Percentiles rank a stretch among this genome's conserved stretches.
phyloP scores from a whole-genome alignment of 1,140 invertebrate species.

The Drosophila hydei region DNA sequence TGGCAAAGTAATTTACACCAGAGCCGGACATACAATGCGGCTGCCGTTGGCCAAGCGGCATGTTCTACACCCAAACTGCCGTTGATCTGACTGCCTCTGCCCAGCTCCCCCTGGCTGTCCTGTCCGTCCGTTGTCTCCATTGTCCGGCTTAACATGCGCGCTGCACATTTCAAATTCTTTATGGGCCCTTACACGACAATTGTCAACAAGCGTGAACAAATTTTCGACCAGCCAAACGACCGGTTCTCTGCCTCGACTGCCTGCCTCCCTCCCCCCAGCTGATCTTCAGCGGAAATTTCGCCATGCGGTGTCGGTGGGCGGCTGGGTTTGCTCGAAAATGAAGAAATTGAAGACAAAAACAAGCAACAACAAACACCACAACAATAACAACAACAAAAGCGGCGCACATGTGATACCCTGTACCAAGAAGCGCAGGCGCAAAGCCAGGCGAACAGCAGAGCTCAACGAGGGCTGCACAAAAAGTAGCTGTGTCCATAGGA shows the following conservation, averaged over 20 bases:
- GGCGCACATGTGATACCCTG: constrained; percentile 48
- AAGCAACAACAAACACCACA: constrained; percentile 18
- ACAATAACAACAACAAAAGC: constrained; percentile 36
- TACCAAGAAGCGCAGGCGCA: background rate
- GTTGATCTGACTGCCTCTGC: background rate
- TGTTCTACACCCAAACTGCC: constrained; percentile 40
- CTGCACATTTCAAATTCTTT: constrained; percentile 69
- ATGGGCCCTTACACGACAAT: constrained; percentile 70
- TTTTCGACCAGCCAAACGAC: constrained; percentile 42
- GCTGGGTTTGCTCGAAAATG: constrained; percentile 54
- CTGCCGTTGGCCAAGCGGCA: constrained; percentile 49
- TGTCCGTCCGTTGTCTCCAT: background rate
- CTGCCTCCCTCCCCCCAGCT: constrained; percentile 9
- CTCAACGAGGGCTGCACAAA: background rate
- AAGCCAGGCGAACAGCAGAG: background rate
- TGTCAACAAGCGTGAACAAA: constrained; percentile 80
- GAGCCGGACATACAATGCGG: constrained; percentile 30
- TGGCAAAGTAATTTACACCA: constrained; percentile 77
- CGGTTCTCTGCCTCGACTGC: constrained; percentile 20
- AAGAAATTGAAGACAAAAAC: constrained; percentile 68
- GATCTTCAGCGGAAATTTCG: constrained; percentile 62
- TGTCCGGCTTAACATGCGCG: constrained; percentile 46
- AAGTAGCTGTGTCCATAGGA: background rate
- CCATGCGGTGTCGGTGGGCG: constrained; percentile 54
- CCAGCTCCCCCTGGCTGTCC: background rate